Conservation (phyloP, 2,888 invertebrate genomes). For the Onchidella celtica region DNA sequence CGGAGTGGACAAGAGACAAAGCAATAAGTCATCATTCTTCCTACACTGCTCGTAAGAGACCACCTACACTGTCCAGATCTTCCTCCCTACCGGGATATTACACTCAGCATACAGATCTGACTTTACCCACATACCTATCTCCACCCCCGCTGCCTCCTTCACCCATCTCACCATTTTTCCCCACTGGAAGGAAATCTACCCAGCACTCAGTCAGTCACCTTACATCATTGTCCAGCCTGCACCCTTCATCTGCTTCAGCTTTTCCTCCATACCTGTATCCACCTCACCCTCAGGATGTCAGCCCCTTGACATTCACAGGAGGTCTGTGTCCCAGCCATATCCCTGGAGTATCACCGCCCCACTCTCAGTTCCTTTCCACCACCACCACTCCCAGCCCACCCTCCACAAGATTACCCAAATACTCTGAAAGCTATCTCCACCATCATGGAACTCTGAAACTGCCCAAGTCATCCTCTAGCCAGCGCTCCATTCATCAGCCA, state of each 20-base stretch:
- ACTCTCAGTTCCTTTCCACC: neutral
- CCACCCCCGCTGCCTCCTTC: neutral
- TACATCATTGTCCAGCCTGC: neutral
- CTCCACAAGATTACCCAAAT: neutral
- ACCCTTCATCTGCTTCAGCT: neutral
- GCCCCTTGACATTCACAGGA: neutral
- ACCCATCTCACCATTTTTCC: neutral
- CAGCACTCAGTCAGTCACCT: constrained; percentile 1
- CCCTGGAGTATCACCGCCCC: neutral
- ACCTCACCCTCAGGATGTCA: neutral
- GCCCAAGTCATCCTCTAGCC: neutral
- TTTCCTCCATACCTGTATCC: neutral
- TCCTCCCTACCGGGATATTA: constrained; percentile 37
- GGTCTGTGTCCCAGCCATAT: neutral
- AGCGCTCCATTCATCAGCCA: neutral
- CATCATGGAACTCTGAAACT: neutral
- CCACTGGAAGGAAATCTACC: neutral
- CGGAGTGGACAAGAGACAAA: constrained; percentile 2
- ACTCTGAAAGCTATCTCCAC: neutral
- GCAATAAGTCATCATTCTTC: neutral
- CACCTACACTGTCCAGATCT: constrained; percentile 28
- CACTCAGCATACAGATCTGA: neutral
- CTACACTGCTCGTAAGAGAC: neutral
- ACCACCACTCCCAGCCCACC: too few relatives aligned
- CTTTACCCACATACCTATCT: neutral